Percentiles rank a stretch among this genome's conserved stretches.
Evolutionary conservation across 2,888 invertebrate species (phyloP).

Genomic region (Nomada hirtipes): DNA sequence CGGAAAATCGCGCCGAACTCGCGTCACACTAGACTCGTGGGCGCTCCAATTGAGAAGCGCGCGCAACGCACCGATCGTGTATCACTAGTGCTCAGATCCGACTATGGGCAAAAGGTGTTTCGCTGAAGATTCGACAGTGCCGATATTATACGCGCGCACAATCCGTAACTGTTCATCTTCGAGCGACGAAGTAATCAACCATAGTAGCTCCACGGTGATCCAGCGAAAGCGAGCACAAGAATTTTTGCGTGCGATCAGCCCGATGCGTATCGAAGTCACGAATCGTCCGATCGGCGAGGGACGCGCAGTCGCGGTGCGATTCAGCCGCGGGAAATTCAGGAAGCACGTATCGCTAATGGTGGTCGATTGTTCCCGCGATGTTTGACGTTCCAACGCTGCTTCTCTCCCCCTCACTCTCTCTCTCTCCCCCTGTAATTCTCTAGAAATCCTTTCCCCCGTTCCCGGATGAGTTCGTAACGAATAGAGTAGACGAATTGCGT

Average conservation of each 20-base stretch:
- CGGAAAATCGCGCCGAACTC: not conserved
- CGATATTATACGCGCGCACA: not conserved
- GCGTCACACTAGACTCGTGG: constrained; percentile 4
- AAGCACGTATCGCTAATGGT: constrained; percentile 24
- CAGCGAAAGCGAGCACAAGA: constrained; percentile 4
- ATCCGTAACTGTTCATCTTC: constrained; percentile 10
- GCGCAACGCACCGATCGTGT: not conserved
- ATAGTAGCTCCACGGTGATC: not conserved
- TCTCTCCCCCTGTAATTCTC: not conserved
- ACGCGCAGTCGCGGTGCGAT: constrained; percentile 31
- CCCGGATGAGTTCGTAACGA: not conserved
- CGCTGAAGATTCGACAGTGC: not conserved
- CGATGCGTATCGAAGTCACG: not conserved
- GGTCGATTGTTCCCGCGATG: constrained; percentile 24
- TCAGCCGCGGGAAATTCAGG: constrained; percentile 51
- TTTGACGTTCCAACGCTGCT: not conserved
- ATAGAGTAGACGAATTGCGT: constrained; percentile 15
- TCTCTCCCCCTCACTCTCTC: not conserved
- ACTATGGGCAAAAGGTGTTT: not conserved
- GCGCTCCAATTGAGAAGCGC: not conserved
- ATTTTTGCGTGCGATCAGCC: constrained; percentile 15
- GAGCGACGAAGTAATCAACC: not conserved
- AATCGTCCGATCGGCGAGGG: constrained; percentile 16
- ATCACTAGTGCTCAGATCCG: not conserved
- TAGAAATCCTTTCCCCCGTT: constrained; percentile 17